Evolutionary conservation across 2,888 invertebrate genomes (phyloP), one percentile per base, ranked within the genome.

Genomic region (Sabatieria punctata): DNA sequence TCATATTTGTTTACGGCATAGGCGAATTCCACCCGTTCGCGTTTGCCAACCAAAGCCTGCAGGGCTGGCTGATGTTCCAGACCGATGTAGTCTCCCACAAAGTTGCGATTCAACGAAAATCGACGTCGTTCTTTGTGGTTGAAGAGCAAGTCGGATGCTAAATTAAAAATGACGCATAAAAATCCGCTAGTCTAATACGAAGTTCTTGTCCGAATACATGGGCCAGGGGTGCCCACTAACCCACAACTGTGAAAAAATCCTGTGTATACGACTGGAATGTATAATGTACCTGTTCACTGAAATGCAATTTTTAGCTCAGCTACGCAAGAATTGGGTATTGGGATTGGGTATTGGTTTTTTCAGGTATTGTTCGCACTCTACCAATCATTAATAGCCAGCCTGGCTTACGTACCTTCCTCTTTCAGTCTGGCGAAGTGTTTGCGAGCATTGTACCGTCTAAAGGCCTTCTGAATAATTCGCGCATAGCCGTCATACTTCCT

Each of bases 21-120:
- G 26, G 78, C 77, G 65, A 77, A 78, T 50, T 74, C 71, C n/a
- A 78, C 72, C 53, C 76, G 72, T 57, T 79, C 78, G 39, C 77
- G 65, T 54, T 75, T 73, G 23, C 76, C 77, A 36, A 77, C 70
- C 25, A 78, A 63, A 41, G 70, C 70, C 33, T 61, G 68, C 24
- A 77, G 63, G 15, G 71, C 72, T 6, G 77, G 75, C 50, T 72
- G 70, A 51, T 74, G 68, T 48, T 78, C 78, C 54, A 78, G 58
- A 1, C 78, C 78, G 51, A 79, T 75, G 63, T 79, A 79, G 63
- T 79, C 78, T 4, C 77, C 77, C 36, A 75, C 73, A 65, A 77
- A 79, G 60, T 75, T 75, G 48, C 78, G 67, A 62, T 78, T 77
- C 22, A 79, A 56, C 51, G 77, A 78, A 58, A 68, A 72, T 6